Percentiles rank a stretch among this genome's conserved stretches.
Evolutionary conservation across 2,888 invertebrate genomes (phyloP).

Genomic region (Dendrolimus houi): DNA sequence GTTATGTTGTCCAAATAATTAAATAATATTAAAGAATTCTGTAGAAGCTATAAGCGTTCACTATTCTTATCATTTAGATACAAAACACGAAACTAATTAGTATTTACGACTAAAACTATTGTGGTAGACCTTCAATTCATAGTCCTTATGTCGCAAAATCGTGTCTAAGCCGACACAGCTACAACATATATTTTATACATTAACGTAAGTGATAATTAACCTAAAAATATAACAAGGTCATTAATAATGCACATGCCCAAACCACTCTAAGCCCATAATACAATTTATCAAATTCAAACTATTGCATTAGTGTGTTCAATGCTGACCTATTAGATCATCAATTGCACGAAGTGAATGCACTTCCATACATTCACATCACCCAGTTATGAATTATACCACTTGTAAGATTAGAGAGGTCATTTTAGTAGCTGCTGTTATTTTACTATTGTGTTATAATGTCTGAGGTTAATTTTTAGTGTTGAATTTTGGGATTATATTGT

Average conservation of each 20-base stretch:
- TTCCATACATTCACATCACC: conserved; percentile 6
- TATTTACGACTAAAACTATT: no score
- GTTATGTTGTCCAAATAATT: no score
- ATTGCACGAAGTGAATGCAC: conserved; percentile 14
- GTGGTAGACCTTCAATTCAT: no score
- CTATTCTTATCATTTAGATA: no score
- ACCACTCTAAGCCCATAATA: not conserved
- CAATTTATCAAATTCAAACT: not conserved
- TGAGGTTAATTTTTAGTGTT: no score
- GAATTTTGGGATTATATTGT: no score
- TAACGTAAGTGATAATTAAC: not conserved
- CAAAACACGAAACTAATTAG: no score
- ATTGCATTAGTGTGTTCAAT: conserved; percentile 1
- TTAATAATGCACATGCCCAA: not conserved
- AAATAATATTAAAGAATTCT: no score
- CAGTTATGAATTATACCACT: not conserved
- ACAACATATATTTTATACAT: no score
- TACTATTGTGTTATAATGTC: not conserved
- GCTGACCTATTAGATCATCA: conserved; percentile 16
- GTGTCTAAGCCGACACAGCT: no score
- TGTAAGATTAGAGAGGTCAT: not conserved
- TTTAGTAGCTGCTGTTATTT: conserved; percentile 7
- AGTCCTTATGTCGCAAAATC: no score
- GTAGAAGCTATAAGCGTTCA: no score
- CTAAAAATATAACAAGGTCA: not conserved